Percentiles rank a stretch among this genome's conserved stretches.
phyloP scores from a whole-genome alignment of 2,113 vertebrate genomes.

The Muntiacus muntjak region DNA sequence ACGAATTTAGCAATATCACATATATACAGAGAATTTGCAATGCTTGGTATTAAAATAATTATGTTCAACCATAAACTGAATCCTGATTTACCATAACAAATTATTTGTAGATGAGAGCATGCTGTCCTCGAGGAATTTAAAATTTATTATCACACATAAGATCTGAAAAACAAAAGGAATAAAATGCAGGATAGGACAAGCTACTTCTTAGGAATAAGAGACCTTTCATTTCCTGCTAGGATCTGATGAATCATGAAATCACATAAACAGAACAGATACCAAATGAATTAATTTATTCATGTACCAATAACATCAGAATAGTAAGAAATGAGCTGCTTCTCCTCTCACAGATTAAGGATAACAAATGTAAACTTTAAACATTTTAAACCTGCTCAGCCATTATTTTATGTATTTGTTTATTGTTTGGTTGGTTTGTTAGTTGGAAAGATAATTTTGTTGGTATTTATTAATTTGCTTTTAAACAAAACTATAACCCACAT shows the following conservation, averaged over 20 bases:
- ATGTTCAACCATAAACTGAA: not conserved
- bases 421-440: not conserved
- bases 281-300: not conserved
- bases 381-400: not conserved
- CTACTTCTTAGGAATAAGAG: not conserved
- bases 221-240: not conserved
- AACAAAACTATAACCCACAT: not conserved
- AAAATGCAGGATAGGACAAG: not conserved
- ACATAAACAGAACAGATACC: not conserved
- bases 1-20: not conserved
- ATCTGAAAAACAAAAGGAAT: not conserved
- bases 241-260: not conserved
- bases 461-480: not conserved
- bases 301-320: not conserved
- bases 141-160: not conserved
- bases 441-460: not conserved
- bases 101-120: not conserved
- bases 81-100: not conserved
- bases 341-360: not conserved
- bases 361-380: not conserved
- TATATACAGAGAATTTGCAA: not conserved
- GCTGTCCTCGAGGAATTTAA: not conserved
- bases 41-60: not conserved
- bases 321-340: not conserved
- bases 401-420: not conserved